phyloP scores from a whole-genome alignment of 2,888 invertebrate genomes.

The Drosophila subsilvestris region DNA sequence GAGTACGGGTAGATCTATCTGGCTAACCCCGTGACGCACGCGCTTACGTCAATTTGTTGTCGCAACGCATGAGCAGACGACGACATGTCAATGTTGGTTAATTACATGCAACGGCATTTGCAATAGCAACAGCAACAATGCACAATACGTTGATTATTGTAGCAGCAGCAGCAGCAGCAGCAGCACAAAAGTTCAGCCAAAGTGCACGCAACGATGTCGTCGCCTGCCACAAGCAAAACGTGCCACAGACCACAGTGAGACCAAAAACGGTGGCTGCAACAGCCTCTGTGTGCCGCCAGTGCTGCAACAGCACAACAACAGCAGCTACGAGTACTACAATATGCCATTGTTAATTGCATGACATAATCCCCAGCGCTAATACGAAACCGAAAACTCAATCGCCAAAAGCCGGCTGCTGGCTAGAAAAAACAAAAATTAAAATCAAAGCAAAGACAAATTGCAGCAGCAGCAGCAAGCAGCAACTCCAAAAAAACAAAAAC shows the following conservation, averaged over 20 bases:
- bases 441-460: constrained; percentile 52
- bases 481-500: constrained; percentile 36
- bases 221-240: constrained; percentile 52
- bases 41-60: constrained; percentile 77
- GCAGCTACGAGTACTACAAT: constrained; percentile 43
- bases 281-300: constrained; percentile 22
- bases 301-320: constrained; percentile 39
- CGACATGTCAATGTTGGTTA: constrained; percentile 79
- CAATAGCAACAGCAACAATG: constrained; percentile 19
- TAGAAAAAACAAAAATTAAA: constrained; percentile 45
- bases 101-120: constrained; percentile 64
- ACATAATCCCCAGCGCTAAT: constrained; percentile 75
- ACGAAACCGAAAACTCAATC: constrained; percentile 75
- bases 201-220: constrained; percentile 52
- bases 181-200: constrained; percentile 66
- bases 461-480: constrained; percentile 29
- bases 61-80: constrained; percentile 74
- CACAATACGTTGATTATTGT: neutral
- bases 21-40: constrained; percentile 60
- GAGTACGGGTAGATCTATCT: too few species aligned
- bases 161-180: constrained; percentile 25
- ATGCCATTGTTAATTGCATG: constrained; percentile 78
- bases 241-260: constrained; percentile 62
- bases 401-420: constrained; percentile 35
- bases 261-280: constrained; percentile 35